Base-by-base conservation (phyloP, 1,140 invertebrate species). In the Marisa cornuarietis region DNA sequence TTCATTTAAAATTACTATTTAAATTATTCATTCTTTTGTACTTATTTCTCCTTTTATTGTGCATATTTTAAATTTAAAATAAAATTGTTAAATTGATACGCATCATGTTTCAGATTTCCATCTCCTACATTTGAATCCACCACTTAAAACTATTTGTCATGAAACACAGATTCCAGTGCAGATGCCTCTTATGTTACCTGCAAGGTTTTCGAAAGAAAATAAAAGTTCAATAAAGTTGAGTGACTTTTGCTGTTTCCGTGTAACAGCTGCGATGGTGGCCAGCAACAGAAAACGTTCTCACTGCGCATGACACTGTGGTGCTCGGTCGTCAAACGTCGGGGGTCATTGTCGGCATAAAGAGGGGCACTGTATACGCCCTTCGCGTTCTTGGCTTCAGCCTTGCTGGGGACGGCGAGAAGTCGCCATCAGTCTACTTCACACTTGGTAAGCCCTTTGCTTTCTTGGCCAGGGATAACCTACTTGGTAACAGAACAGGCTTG, bases 331-430 rank as follows among this genome's bases (percentile, higher is more conserved):
- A 62, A 79, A 77, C 84, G 49, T 61, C 71, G 49, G 71, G 79
- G 68, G 76, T 84, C 66, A 52, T 78, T 14, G 31, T 73, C 31
- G 79, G 79, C 20, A 54, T 88, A 1, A 73, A 85, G 51, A 75
- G 74, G 11, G 81, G 81, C 26, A 77, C 76, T 13, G 79, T 87
- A n/a, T 87, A 88, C 66, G 79, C 82, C 2, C 79, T 87, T 7
- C 69, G 87, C 24, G 81, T 88, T 0, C 76, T 84, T 16, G 87
- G 77, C 1, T 83, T 78, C 71, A 86, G 83, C 76, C 65, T 66
- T 62, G 85, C 82, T 9, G 87, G 87, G 13, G 84, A 84, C 68
- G 87, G 87, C 5, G 84, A 85, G 71, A 88, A 86, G 54, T 85
- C 83, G 24, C 83, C 85, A 7, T 83, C 85, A 10, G 80, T 87